phyloP scores from a whole-genome alignment of 2,113 vertebrate species.

The Aptenodytes patagonicus region DNA sequence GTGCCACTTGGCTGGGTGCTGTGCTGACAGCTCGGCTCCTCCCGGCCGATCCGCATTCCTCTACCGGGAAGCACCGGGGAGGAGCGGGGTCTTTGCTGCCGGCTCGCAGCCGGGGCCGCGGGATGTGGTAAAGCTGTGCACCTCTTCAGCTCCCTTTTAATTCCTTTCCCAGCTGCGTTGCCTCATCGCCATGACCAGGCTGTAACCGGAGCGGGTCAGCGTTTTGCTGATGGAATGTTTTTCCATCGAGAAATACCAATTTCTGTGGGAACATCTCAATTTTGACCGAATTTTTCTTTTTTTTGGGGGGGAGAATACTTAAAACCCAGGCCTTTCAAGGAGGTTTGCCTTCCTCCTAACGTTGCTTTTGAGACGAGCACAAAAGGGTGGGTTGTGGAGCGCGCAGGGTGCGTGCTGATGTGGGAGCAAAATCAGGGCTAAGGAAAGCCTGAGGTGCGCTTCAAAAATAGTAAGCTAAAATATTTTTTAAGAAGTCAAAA shows the following conservation, averaged over 20 bases:
- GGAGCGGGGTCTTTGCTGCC: not conserved
- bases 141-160: conserved; percentile 39
- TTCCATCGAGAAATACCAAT: conserved; percentile 42
- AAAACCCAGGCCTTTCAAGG: not conserved
- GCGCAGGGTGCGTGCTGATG: not conserved
- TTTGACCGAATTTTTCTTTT: not conserved
- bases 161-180: conserved; percentile 62
- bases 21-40: not conserved
- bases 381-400: not conserved
- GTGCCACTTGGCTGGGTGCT: not conserved
- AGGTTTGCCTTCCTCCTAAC: not conserved
- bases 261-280: conserved; percentile 63
- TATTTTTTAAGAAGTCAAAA: not conserved
- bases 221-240: conserved; percentile 51
- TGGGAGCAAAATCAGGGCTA: not conserved
- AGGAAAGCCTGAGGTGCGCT: not conserved
- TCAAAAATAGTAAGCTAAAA: not conserved
- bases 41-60: accelerated
- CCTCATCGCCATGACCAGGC: conserved; percentile 58
- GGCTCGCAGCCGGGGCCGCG: not conserved
- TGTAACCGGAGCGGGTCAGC: conserved; percentile 52
- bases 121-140: not conserved
- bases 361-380: not conserved
- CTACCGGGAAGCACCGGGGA: not conserved
- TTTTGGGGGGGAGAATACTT: not conserved